Percentiles rank a stretch among this genome's conserved stretches.
phyloP scores from a whole-genome alignment of 2,797 vertebrate genomes.

The Pelochelys cantorii region DNA sequence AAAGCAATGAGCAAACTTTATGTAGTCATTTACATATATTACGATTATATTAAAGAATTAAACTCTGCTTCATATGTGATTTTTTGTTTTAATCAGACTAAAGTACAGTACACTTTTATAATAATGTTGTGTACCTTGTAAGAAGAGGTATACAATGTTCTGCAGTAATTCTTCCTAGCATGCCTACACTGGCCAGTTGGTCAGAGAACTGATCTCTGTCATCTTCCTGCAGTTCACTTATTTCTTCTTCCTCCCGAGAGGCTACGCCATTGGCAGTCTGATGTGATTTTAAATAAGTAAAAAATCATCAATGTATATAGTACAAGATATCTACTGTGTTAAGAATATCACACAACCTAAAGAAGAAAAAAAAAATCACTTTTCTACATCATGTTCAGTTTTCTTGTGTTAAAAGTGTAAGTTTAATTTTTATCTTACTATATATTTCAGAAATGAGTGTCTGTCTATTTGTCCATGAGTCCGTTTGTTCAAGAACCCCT shows the following conservation, averaged over 20 bases:
- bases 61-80: not conserved
- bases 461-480: too few relatives aligned
- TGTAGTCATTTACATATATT: not conserved
- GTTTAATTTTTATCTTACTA: not conserved
- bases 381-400: not conserved
- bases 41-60: not conserved
- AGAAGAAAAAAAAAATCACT: not conserved
- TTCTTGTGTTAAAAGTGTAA: not conserved
- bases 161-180: conserved; percentile 95
- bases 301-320: not conserved
- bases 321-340: not conserved
- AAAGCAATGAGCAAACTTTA: conserved; percentile 20
- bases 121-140: conserved; percentile 83
- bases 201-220: conserved; percentile 98
- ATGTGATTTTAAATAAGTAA: conserved; percentile 51
- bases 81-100: not conserved
- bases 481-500: too few relatives aligned
- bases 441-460: too few relatives aligned
- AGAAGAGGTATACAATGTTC: conserved; percentile 98
- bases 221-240: conserved; percentile 98
- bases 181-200: conserved; percentile 96
- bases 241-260: conserved; percentile 97
- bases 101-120: not conserved
- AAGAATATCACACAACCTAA: not conserved
- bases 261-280: conserved; percentile 96